Conservation (phyloP, 2,888 invertebrate species). For the Ditula angustiorana region DNA sequence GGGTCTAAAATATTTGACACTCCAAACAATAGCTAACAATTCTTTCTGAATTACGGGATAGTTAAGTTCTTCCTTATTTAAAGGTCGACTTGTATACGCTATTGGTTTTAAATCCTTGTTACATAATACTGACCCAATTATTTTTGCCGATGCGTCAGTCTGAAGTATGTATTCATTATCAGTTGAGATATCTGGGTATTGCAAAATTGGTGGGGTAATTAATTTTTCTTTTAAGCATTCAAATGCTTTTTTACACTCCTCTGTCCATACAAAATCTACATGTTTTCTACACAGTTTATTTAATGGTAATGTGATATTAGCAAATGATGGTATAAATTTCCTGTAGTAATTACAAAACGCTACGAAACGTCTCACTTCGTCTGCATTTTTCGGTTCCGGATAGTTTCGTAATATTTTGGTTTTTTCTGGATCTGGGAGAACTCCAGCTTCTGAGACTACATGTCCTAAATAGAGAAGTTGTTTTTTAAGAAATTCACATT, state of each 20-base stretch:
- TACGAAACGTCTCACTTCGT: not conserved
- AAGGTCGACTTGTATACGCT: conserved; percentile 17
- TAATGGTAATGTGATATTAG: not conserved
- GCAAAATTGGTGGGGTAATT: conserved; percentile 12
- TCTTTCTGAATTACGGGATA: conserved; percentile 22
- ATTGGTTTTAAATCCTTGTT: conserved; percentile 9
- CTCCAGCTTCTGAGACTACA: not conserved
- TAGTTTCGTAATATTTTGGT: not conserved
- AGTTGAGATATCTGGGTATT: conserved; percentile 14
- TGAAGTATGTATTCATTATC: conserved; percentile 10
- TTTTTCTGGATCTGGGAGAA: conserved; percentile 11
- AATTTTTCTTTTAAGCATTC: conserved; percentile 2
- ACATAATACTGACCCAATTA: conserved; percentile 8
- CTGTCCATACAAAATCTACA: not conserved
- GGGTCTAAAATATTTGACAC: conserved; percentile 2
- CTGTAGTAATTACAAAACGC: too few species aligned
- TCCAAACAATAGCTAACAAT: conserved; percentile 13
- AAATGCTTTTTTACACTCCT: conserved; percentile 3
- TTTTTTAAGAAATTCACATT: conserved; percentile 30
- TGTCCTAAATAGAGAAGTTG: conserved; percentile 30
- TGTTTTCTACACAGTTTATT: conserved; percentile 7
- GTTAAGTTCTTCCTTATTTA: conserved; percentile 11
- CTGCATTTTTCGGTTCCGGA: not conserved
- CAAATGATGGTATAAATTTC: conserved; percentile 8
- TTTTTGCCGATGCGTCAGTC: not conserved